Evolutionary conservation across 1,140 invertebrate genomes (phyloP), one percentile per base, ranked within the genome.

Genomic region (Bombyx mori): DNA sequence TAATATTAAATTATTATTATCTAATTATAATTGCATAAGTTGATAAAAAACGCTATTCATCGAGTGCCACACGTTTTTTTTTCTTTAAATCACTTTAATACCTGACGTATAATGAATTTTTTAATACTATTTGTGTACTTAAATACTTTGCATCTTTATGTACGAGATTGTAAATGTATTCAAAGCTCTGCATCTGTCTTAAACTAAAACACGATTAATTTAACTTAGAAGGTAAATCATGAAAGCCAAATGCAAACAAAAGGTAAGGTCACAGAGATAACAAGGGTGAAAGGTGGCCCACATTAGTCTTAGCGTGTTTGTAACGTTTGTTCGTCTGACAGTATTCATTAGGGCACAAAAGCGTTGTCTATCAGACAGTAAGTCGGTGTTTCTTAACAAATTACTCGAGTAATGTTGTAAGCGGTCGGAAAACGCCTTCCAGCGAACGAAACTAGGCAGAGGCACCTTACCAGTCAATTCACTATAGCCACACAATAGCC

Each of bases 331-430:
- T 77, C 68, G 47, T 71, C 75, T 77, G 79, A 80, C 78, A 82
- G 73, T 69, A 64, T 77, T 80, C 79, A 82, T 82, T 79, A 77
- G 66, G 68, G 61, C 70, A 82, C 80, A 83, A 81, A 75, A 73
- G 79, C 71, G 65, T 54, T 66, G 73, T 76, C 79, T 77, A 82
- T 82, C 75, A 71, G 72, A 68, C 72, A 75, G 74, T 77, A 80
- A 77, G 22, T 62, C 58, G 67, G 61, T 70, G 69, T 67, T 69
- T 56, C 60, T 75, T 70, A 72, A 72, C 71, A 75, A 77, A 79
- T 76, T 75, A 71, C 60, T 60, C 60, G 50, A 64, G 70, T 73
- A 71, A 78, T 74, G 68, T 62, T 56, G 66, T 62, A 60, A 61
- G 68, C 52, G 63, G 58, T 61, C 67, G 68, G 69, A 78, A 70